Percentiles rank a stretch among this genome's conserved stretches.
These are phyloP conservation scores for Okamejei kenojei DNA, from an alignment of 2,797 vertebrate species.

Conservation along the genomic window DNA sequence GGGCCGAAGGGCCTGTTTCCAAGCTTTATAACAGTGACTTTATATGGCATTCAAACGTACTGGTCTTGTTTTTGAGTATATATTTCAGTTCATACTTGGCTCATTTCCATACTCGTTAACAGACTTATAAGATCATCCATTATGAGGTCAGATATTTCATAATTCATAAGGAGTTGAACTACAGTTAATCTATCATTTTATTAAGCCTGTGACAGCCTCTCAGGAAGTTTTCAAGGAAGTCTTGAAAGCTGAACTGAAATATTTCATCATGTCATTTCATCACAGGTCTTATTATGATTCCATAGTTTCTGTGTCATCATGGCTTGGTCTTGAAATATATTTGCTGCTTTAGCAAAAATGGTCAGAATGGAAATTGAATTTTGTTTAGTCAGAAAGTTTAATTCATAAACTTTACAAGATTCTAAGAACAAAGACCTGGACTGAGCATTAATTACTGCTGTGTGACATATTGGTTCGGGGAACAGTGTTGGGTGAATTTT, in stretches of 20 bases:
- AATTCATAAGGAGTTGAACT: not conserved
- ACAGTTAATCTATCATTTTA: constrained; percentile 1
- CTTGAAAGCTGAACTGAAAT: constrained; percentile 19
- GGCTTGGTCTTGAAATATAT: not conserved
- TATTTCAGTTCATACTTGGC: constrained; percentile 5
- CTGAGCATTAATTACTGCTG: not conserved
- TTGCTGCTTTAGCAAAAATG: not conserved
- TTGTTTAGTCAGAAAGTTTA: not conserved
- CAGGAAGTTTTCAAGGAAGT: not conserved
- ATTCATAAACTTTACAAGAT: not conserved
- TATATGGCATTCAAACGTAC: not conserved
- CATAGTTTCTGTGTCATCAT: not conserved
- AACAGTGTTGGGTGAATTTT: not conserved
- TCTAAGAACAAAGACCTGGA: not conserved
- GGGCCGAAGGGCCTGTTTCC: too few species aligned
- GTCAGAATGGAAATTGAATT: not conserved
- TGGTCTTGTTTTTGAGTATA: not conserved
- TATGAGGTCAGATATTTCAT: constrained; percentile 3
- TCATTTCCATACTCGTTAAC: constrained; percentile 2
- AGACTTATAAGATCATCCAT: not conserved
- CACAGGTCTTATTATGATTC: not conserved
- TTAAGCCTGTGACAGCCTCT: not conserved
- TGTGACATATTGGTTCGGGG: not conserved
- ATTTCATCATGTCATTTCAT: constrained; percentile 6
- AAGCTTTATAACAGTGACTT: too few species aligned